These are phyloP conservation scores for Escarpia spicata DNA, from an alignment of 2,888 invertebrate genomes.

Conservation along the genomic window DNA sequence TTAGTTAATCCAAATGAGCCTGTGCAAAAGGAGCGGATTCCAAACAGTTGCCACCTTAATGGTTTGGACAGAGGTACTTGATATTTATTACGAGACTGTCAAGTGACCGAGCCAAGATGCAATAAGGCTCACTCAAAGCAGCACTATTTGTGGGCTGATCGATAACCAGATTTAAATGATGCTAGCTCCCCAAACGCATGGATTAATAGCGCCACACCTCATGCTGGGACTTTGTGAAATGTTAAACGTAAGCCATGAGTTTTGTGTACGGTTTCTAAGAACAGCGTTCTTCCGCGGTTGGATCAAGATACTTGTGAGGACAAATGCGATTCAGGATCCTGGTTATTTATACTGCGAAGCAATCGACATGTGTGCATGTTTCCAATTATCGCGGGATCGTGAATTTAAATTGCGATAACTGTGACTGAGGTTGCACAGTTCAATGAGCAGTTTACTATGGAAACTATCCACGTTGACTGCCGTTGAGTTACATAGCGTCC, in stretches of 20 bases:
- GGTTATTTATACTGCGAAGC: neutral
- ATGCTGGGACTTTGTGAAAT: neutral
- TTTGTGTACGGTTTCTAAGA: neutral
- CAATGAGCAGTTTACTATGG: neutral
- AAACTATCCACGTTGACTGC: neutral
- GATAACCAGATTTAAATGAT: slow-evolving; percentile 7
- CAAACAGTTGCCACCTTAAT: neutral
- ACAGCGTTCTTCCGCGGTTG: neutral
- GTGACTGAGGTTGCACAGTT: neutral
- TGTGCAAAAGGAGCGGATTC: neutral
- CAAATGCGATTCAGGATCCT: neutral
- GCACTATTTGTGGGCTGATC: neutral
- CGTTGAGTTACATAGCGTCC: neutral
- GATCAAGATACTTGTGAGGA: neutral
- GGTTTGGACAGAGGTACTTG: neutral
- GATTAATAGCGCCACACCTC: neutral
- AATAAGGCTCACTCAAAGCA: neutral
- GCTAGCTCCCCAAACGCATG: neutral
- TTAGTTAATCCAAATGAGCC: neutral
- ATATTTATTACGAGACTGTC: slow-evolving; percentile 12
- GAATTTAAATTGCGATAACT: neutral
- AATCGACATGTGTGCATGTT: slow-evolving; percentile 10
- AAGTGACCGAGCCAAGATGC: neutral
- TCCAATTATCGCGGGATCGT: neutral
- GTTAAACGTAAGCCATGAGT: neutral